phyloP scores from a whole-genome alignment of 2,888 invertebrate genomes.

The Heliconius ismenius region DNA sequence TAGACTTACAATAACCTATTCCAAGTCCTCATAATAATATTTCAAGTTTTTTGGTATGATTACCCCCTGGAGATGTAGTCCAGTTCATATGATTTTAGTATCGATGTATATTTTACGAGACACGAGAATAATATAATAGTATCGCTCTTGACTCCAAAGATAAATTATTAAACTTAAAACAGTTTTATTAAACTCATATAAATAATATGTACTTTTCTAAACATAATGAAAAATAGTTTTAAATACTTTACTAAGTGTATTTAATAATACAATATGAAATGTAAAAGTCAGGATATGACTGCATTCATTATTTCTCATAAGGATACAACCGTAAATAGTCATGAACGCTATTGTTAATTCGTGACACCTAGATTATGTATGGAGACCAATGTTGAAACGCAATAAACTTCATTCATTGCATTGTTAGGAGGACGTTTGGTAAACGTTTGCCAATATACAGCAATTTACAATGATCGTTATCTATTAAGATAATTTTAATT shows the following conservation, averaged over 20 bases:
- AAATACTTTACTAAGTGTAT: slow-evolving; percentile 13
- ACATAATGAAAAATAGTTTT: background rate
- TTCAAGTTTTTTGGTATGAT: too few relatives aligned
- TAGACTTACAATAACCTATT: background rate
- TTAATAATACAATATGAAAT: slow-evolving; percentile 25
- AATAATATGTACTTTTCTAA: background rate
- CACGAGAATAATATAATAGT: too few relatives aligned
- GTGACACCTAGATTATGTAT: slow-evolving; percentile 46
- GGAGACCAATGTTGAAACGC: slow-evolving; percentile 38
- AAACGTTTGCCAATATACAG: slow-evolving; percentile 37
- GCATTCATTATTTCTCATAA: slow-evolving; percentile 37
- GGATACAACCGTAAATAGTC: slow-evolving; percentile 38
- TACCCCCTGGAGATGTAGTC: too few relatives aligned
- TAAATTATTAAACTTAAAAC: too few relatives aligned
- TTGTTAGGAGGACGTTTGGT: slow-evolving; percentile 37
- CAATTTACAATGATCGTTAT: slow-evolving; percentile 24
- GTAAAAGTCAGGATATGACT: slow-evolving; percentile 35
- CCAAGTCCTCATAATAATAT: too few relatives aligned
- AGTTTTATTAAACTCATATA: too few relatives aligned
- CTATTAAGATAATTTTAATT: slow-evolving; percentile 15
- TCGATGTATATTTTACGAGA: too few relatives aligned
- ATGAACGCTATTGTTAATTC: slow-evolving; percentile 45
- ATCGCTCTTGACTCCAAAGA: too few relatives aligned
- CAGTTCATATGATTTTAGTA: too few relatives aligned
- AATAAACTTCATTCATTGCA: slow-evolving; percentile 43